Evolutionary conservation across 2,888 invertebrate species (phyloP).

Genomic region (Dasypogon diadema): DNA sequence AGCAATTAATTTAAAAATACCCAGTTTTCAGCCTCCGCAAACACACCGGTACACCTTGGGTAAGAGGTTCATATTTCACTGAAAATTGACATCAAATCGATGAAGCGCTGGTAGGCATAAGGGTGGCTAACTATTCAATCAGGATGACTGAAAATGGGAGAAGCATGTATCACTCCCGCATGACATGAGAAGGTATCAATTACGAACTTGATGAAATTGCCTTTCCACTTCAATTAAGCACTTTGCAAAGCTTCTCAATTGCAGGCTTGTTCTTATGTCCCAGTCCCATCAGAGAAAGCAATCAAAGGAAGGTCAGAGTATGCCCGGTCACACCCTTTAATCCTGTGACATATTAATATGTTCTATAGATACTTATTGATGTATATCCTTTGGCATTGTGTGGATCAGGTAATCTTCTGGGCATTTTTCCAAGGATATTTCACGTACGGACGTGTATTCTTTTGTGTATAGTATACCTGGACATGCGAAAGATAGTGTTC

Average conservation of each 20-base stretch:
- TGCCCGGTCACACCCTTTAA: not conserved
- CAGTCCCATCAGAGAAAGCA: not conserved
- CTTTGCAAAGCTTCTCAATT: constrained; percentile 21
- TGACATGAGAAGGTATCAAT: constrained; percentile 29
- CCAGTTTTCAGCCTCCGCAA: too few species aligned
- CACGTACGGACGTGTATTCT: not conserved
- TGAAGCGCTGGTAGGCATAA: not conserved
- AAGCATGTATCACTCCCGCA: constrained; percentile 31
- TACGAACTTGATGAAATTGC: constrained; percentile 31
- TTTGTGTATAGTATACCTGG: not conserved
- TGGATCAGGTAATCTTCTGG: not conserved
- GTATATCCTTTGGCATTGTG: not conserved
- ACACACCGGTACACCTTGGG: too few species aligned
- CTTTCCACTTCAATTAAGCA: constrained; percentile 24
- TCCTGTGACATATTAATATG: constrained; percentile 1
- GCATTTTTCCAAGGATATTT: not conserved
- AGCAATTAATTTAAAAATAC: too few species aligned
- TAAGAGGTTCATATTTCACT: constrained; percentile 18
- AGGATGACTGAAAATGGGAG: constrained; percentile 7
- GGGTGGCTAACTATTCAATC: not conserved
- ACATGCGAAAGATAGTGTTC: not conserved
- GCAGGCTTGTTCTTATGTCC: constrained; percentile 2
- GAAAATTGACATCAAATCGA: constrained; percentile 28
- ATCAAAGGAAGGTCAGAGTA: not conserved
- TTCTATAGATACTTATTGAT: not conserved